These are phyloP conservation scores for Eulithis prunata DNA, from an alignment of 2,888 invertebrate species.

Conservation along the genomic window DNA sequence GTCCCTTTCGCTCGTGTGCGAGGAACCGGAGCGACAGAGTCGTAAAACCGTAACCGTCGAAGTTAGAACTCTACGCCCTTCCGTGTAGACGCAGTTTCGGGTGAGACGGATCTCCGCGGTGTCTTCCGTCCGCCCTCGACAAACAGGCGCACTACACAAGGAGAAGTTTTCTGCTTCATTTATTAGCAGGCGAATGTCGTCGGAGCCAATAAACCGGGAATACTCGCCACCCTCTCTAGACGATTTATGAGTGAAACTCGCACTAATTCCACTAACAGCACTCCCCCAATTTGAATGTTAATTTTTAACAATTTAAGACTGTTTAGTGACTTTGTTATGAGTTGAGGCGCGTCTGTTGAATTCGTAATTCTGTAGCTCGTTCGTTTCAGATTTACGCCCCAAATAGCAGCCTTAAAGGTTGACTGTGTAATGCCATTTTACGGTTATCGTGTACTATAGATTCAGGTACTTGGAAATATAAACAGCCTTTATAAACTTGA, in stretches of 20 bases:
- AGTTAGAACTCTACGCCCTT: slow-evolving; percentile 65
- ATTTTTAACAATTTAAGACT: slow-evolving; percentile 81
- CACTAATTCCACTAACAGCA: slow-evolving; percentile 81
- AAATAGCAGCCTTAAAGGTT: slow-evolving; percentile 56
- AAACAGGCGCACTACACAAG: slow-evolving; percentile 71
- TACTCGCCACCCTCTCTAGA: slow-evolving; percentile 74
- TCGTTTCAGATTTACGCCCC: slow-evolving; percentile 61
- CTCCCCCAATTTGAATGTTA: slow-evolving; percentile 81
- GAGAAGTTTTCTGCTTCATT: slow-evolving; percentile 83
- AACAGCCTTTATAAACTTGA: slow-evolving; percentile 36
- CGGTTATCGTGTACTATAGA: slow-evolving; percentile 55
- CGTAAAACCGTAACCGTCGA: slow-evolving; percentile 58
- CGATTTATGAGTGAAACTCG: slow-evolving; percentile 79
- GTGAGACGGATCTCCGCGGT: slow-evolving; percentile 53
- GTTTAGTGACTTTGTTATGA: slow-evolving; percentile 75
- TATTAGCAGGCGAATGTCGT: slow-evolving; percentile 79
- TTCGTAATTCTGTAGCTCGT: slow-evolving; percentile 58
- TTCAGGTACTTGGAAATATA: slow-evolving; percentile 49
- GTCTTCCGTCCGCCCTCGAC: slow-evolving; percentile 70
- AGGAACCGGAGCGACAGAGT: slow-evolving; percentile 50
- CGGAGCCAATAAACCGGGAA: slow-evolving; percentile 75
- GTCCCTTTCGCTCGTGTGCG: slow-evolving; percentile 54
- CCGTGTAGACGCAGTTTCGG: slow-evolving; percentile 60
- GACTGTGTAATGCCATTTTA: slow-evolving; percentile 58
- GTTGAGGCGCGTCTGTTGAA: slow-evolving; percentile 63